phyloP scores from a whole-genome alignment of 2,888 invertebrate genomes.

The Eueremaeus valkanovi region DNA sequence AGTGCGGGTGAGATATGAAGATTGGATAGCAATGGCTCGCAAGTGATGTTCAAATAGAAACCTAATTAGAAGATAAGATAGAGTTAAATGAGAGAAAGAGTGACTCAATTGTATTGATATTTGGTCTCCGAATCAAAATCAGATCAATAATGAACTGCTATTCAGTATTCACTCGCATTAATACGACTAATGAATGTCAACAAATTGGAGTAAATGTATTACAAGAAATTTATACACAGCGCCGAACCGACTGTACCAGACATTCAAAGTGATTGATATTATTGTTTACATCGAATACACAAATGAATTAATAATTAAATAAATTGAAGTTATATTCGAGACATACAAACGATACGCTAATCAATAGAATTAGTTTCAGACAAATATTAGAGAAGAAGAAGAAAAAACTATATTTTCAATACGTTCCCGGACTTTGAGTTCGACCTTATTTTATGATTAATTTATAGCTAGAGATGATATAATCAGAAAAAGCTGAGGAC shows the following conservation, averaged over 20 bases:
- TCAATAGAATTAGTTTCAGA: neutral
- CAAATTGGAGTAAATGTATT: neutral
- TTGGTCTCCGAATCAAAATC: neutral
- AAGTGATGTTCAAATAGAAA: constrained; percentile 12
- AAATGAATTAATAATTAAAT: constrained; percentile 7
- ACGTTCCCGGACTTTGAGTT: no score
- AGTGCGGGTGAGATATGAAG: neutral
- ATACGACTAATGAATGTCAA: constrained; percentile 20
- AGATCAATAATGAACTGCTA: constrained; percentile 17
- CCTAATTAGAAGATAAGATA: constrained; percentile 8
- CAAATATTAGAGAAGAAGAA: neutral
- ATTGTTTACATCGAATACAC: constrained; percentile 18
- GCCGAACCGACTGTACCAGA: neutral
- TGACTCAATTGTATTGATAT: neutral
- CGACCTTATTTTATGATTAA: neutral
- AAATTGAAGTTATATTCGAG: neutral
- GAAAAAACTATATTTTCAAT: neutral
- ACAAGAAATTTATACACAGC: no score
- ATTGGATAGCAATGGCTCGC: neutral
- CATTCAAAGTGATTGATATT: constrained; percentile 18
- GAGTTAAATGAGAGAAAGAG: neutral
- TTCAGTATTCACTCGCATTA: constrained; percentile 7
- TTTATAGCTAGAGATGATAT: neutral
- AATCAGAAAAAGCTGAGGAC: neutral
- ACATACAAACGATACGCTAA: neutral